Evolutionary conservation across 1,140 invertebrate genomes (phyloP).

Genomic region (Nomia melanderi): DNA sequence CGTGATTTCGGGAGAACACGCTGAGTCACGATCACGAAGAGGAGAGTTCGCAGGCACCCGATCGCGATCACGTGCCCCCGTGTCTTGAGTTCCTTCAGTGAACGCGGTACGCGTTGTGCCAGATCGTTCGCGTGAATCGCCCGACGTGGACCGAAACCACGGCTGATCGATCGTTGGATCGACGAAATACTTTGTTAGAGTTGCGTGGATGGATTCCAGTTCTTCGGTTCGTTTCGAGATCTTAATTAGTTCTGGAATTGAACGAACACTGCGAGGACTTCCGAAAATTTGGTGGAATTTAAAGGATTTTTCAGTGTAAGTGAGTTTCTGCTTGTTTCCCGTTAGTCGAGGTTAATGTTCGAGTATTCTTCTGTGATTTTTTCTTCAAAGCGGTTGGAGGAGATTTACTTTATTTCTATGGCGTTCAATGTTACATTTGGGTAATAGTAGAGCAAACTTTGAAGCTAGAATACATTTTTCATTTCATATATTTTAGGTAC

Average conservation of each 20-base stretch:
- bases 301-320: neutral
- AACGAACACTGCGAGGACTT: neutral
- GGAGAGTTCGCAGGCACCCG: constrained; percentile 53
- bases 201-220: constrained; percentile 7
- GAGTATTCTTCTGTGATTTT: too few relatives aligned
- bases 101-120: constrained; percentile 5
- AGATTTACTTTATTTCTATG: too few relatives aligned
- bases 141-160: constrained; percentile 8
- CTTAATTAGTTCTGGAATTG: neutral
- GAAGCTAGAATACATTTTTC: too few relatives aligned
- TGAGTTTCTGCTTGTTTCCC: too few relatives aligned
- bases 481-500: too few relatives aligned
- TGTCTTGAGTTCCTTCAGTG: constrained; percentile 20
- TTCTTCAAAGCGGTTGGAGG: too few relatives aligned
- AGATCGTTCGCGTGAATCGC: constrained; percentile 43
- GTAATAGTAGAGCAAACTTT: too few relatives aligned
- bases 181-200: neutral
- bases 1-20: constrained; percentile 62
- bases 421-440: too few relatives aligned
- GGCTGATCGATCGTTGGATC: neutral
- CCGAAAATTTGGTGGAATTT: neutral
- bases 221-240: neutral
- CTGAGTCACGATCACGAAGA: constrained; percentile 69
- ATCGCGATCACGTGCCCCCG: constrained; percentile 64
- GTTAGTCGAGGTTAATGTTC: too few relatives aligned